These are phyloP conservation scores for Oncorhynchus keta DNA, from an alignment of 2,113 vertebrate species.

Conservation along the genomic window DNA sequence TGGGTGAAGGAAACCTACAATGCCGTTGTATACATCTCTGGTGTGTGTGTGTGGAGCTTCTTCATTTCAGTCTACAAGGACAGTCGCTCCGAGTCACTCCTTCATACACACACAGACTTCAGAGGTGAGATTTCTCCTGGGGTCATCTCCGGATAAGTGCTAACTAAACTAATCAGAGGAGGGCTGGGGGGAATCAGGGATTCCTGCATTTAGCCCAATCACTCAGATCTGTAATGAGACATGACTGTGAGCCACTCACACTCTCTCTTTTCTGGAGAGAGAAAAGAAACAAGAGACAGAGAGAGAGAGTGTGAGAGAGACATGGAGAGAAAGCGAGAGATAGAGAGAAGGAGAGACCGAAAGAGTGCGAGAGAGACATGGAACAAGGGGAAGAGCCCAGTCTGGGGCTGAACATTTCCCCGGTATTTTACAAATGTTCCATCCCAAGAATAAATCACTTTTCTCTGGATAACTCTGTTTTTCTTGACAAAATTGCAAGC, in stretches of 20 bases:
- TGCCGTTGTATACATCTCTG: neutral
- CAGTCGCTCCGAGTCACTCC: neutral
- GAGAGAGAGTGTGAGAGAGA: neutral
- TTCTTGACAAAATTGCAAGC: no score
- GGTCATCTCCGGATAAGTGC: conserved; percentile 40
- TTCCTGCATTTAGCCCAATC: conserved; percentile 39
- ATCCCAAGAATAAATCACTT: no score
- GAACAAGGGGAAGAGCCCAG: neutral
- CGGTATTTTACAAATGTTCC: no score
- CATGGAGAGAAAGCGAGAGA: neutral
- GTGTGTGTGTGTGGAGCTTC: neutral
- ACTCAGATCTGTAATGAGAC: conserved; percentile 53
- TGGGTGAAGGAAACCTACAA: neutral
- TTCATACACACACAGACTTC: neutral
- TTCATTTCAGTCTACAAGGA: neutral
- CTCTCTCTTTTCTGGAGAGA: conserved; percentile 1
- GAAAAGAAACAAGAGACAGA: neutral
- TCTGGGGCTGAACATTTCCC: no score
- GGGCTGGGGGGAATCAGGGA: conserved; percentile 30
- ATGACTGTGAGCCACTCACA: conserved; percentile 36
- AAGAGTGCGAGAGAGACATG: conserved; percentile 17
- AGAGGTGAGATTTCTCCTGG: neutral
- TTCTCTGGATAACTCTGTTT: no score
- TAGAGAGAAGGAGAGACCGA: conserved; percentile 2
- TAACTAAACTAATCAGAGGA: conserved; percentile 9